These are phyloP conservation scores for Apodemus speciosus DNA, from an alignment of 2,113 vertebrate species.

Conservation along the genomic window DNA sequence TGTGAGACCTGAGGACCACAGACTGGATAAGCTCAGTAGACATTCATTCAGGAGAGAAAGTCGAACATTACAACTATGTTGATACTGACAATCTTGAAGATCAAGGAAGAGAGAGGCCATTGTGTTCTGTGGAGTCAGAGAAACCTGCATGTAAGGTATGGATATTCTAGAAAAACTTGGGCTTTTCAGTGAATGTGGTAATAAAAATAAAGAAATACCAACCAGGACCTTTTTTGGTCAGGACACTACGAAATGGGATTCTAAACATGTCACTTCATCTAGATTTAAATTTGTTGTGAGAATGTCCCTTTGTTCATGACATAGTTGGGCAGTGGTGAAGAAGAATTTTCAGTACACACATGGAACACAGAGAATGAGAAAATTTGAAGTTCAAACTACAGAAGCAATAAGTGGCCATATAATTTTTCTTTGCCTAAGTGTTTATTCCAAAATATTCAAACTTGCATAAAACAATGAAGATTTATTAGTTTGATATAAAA, in stretches of 20 bases:
- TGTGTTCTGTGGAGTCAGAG: not conserved
- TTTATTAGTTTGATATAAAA: not conserved
- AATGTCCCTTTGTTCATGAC: not conserved
- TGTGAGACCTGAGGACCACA: not conserved
- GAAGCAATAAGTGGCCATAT: not conserved
- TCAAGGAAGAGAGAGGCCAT: not conserved
- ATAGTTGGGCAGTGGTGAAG: not conserved
- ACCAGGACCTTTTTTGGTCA: not conserved
- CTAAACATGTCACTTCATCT: not conserved
- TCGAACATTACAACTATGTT: not conserved
- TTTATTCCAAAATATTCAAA: not conserved
- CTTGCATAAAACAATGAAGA: conserved; percentile 1
- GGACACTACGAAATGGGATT: not conserved
- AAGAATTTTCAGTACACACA: not conserved
- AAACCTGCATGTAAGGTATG: not conserved
- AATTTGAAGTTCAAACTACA: not conserved
- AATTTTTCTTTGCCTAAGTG: not conserved
- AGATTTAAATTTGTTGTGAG: not conserved
- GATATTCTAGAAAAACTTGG: not conserved
- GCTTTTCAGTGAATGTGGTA: not conserved
- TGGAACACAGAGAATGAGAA: not conserved
- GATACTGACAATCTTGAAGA: not conserved
- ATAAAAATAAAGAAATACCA: not conserved
- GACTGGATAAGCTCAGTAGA: not conserved
- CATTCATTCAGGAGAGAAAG: not conserved